Base-by-base conservation (phyloP, 2,797 vertebrate genomes). In the Centroberyx gerrardi region DNA sequence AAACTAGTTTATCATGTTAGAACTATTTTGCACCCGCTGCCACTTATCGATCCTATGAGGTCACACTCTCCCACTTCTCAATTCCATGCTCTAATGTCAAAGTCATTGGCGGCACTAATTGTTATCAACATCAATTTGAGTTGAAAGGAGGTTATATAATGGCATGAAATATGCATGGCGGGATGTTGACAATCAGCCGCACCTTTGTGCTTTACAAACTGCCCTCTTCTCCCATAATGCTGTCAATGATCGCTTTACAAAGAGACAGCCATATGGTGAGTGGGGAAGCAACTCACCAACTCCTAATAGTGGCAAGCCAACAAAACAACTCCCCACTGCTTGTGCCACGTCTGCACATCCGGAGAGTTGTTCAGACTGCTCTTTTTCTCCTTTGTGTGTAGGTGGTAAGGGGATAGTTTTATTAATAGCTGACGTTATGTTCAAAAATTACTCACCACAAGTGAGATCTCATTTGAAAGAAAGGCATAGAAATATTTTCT, bases 121-220 rank as follows among this genome's bases (percentile, higher is more conserved):
- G 13, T 46, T 46, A 46, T 46, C 44, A 46, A 28, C 14, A 27
- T 61, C 29, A 42, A 15, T 42, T 31, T 46, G 6, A 31, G 36
- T 27, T 54, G 48, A 53, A 53, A 48, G 22, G 3, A 53, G 10
- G 40, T 58, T 58, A 22, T 4, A 18, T 58, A 68, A 75, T 46
- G 5, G 15, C 28, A 70, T 70, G 14, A 70, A 67, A 70, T 42
- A 52, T 63, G 15, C 40, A 68, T 58, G 22, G 44, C 14, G 12
- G 38, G 31, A 14, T 46, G 44, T 55, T 33, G 66, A 48, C 27
- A 36, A 46, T 27, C 29, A 18, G 28, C 29, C 33, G 40, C n/a
- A 12, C 18, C 59, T 17, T n/a, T 28, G 33, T 60, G 15, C 5
- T 72, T 46, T 53, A 60, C 33, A 40, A 49, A 48, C 18, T 29